Evolutionary conservation across 35 echinoderm and acorn worm genomes (phyloP).

Genomic region (Ophioderma brevispina): DNA sequence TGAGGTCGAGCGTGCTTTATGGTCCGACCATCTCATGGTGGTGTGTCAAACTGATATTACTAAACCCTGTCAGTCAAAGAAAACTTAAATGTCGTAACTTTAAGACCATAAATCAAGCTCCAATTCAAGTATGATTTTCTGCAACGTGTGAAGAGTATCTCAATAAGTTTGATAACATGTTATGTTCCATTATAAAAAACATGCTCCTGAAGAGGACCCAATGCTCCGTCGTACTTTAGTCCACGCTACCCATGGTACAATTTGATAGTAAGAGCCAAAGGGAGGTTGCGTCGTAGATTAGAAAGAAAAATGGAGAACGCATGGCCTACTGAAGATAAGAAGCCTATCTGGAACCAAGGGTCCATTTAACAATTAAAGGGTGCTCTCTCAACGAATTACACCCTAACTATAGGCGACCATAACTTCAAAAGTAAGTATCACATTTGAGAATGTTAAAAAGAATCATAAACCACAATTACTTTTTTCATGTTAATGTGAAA

Average conservation of each 20-base stretch:
- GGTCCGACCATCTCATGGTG: not conserved
- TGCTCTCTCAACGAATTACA: no score
- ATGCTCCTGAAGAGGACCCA: not conserved
- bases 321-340: no score
- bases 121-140: not conserved
- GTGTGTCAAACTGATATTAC: not conserved
- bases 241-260: constrained; percentile 1
- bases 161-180: not conserved
- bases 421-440: no score
- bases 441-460: no score
- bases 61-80: not conserved
- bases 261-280: no score
- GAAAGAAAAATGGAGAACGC: no score
- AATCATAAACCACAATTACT: no score
- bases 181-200: not conserved
- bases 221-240: not conserved
- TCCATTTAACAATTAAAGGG: no score
- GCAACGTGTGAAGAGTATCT: not conserved
- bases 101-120: constrained; percentile 1
- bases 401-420: no score
- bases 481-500: no score
- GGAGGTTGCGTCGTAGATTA: no score
- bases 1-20: not conserved
- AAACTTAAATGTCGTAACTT: not conserved
- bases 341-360: no score